A percentile compares a stretch with the other conserved stretches of the same genome.
These are phyloP conservation scores for Diorhabda sublineata DNA, from an alignment of 1,140 invertebrate genomes.

Conservation along the genomic window DNA sequence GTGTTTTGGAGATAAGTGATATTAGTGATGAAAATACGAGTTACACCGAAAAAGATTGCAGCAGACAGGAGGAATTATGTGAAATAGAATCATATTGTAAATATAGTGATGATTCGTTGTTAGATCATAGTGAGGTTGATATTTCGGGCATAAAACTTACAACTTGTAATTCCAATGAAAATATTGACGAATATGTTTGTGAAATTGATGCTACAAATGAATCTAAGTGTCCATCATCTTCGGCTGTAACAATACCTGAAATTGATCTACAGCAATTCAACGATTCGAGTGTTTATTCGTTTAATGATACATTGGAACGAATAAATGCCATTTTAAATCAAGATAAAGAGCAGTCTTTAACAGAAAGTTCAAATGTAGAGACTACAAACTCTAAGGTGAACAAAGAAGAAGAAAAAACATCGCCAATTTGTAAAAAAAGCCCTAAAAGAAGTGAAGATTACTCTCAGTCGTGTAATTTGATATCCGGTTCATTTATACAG, in stretches of 20 bases:
- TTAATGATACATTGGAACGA: conserved; percentile 20
- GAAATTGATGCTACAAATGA: neutral
- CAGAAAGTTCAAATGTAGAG: neutral
- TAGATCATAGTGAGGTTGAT: too few relatives aligned
- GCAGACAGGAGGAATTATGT: too few relatives aligned
- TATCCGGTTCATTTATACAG: conserved; percentile 3
- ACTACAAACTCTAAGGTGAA: neutral
- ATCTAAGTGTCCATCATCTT: neutral
- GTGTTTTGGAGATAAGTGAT: too few relatives aligned
- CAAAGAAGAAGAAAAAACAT: neutral
- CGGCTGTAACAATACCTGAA: neutral
- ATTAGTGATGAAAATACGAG: too few relatives aligned
- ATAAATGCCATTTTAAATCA: conserved; percentile 16
- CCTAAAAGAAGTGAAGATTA: neutral
- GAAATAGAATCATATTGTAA: too few relatives aligned
- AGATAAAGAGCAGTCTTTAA: neutral
- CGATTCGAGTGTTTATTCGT: neutral
- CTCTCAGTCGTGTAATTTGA: neutral
- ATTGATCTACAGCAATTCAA: conserved; percentile 5
- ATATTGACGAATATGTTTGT: too few relatives aligned
- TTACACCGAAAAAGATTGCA: too few relatives aligned
- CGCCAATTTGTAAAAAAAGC: neutral
- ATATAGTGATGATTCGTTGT: too few relatives aligned
- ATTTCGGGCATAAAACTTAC: too few relatives aligned
- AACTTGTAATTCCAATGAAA: too few relatives aligned